Evolutionary conservation across 2,113 vertebrate genomes (phyloP).

Genomic region (Datnioides undecimradiatus): DNA sequence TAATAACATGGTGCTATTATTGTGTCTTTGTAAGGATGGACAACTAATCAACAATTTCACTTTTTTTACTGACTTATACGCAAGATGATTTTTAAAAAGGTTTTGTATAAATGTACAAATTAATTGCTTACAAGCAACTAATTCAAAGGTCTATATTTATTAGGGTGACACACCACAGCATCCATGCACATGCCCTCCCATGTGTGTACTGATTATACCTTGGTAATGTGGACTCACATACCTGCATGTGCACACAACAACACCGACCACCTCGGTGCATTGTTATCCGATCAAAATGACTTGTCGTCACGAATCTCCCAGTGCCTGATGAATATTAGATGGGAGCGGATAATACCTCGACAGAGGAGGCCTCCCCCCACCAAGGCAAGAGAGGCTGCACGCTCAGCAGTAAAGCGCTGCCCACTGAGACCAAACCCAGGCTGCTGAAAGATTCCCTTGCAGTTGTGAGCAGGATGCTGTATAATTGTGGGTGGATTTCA

Average conservation of each 20-base stretch:
- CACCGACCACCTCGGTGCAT: conserved; percentile 56
- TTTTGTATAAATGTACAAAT: not conserved
- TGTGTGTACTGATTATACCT: conserved; percentile 42
- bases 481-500: conserved; percentile 65
- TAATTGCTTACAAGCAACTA: not conserved
- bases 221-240: conserved; percentile 29
- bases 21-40: not conserved
- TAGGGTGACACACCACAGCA: not conserved
- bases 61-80: too few species aligned
- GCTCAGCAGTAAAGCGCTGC: conserved; percentile 72
- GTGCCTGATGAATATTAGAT: conserved; percentile 82
- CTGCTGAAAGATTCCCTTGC: conserved; percentile 54
- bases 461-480: conserved; percentile 41
- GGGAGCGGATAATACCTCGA: conserved; percentile 67
- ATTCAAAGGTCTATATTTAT: not conserved
- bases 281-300: conserved; percentile 69
- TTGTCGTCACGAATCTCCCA: conserved; percentile 72
- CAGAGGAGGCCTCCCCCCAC: conserved; percentile 71
- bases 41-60: not conserved
- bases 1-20: not conserved
- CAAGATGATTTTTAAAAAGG: not conserved
- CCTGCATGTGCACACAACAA: conserved; percentile 31
- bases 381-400: conserved; percentile 58
- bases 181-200: conserved; percentile 52
- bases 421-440: conserved; percentile 66